Conservation (phyloP, 2,797 vertebrate genomes). For the Salarias fasciatus region DNA sequence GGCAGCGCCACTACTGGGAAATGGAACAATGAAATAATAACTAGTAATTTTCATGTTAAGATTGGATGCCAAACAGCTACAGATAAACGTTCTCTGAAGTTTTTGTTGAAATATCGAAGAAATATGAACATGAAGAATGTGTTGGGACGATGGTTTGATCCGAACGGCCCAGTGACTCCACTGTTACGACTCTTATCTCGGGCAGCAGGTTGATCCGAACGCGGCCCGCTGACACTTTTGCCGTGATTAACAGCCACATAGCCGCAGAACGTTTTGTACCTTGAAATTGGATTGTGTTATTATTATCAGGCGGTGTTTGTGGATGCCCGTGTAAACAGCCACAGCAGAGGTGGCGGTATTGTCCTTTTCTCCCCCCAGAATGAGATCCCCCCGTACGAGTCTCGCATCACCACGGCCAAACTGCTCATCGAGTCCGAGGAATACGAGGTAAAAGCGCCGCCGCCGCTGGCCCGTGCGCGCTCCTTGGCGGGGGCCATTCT, state of each 20-base stretch:
- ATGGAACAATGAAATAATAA: conserved; percentile 4
- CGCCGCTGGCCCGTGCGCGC: conserved; percentile 19
- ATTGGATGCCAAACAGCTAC: conserved; percentile 5
- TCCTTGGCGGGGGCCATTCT: conserved; percentile 4
- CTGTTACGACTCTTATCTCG: conserved; percentile 65
- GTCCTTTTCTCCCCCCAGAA: conserved; percentile 57
- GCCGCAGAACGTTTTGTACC: conserved; percentile 50
- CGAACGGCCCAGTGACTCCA: conserved; percentile 36
- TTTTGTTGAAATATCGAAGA: conserved; percentile 24
- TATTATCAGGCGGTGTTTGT: conserved; percentile 63
- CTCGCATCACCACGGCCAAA: conserved; percentile 79
- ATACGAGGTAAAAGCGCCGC: conserved; percentile 75
- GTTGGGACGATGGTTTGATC: conserved; percentile 34
- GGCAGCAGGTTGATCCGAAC: conserved; percentile 64
- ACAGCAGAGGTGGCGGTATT: conserved; percentile 19
- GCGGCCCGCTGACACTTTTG: conserved; percentile 41
- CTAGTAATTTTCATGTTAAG: conserved; percentile 27
- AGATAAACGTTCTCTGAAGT: conserved; percentile 26
- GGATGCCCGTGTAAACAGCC: conserved; percentile 45
- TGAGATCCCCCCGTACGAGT: conserved; percentile 75
- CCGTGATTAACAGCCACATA: conserved; percentile 69
- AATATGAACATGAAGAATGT: conserved; percentile 22
- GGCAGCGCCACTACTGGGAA: conserved; percentile 14
- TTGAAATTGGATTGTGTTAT: conserved; percentile 63
- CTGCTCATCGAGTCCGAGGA: conserved; percentile 78